A percentile compares a stretch with the other conserved stretches of the same genome.
These are phyloP conservation scores for Megamerina dolium DNA, from an alignment of 2,888 invertebrate genomes.

Conservation along the genomic window DNA sequence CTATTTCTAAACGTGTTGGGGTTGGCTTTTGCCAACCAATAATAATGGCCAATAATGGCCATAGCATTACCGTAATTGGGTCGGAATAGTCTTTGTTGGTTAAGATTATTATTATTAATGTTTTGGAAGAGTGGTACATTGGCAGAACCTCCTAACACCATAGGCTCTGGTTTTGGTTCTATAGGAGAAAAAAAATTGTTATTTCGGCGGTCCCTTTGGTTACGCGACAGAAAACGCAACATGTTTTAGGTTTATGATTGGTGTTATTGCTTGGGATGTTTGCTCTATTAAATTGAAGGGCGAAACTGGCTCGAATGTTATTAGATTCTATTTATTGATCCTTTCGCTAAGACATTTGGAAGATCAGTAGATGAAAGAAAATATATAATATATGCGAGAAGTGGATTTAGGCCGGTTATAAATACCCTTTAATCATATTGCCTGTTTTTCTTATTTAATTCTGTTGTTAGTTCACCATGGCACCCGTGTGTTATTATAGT, in stretches of 20 bases:
- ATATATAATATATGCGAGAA: slow-evolving; percentile 10
- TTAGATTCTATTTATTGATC: no score
- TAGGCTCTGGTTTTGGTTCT: not conserved
- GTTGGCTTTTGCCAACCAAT: not conserved
- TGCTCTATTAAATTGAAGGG: not conserved
- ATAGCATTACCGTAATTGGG: no score
- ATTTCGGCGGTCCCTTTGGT: not conserved
- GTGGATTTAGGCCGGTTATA: slow-evolving; percentile 12
- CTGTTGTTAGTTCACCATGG: slow-evolving; percentile 3
- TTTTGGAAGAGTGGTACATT: not conserved
- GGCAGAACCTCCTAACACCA: not conserved
- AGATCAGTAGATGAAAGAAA: no score
- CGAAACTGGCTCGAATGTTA: no score
- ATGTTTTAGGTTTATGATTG: not conserved
- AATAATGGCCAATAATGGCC: no score
- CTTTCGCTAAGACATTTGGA: slow-evolving; percentile 13
- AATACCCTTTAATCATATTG: slow-evolving; percentile 9
- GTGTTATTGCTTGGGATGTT: not conserved
- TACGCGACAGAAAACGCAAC: not conserved
- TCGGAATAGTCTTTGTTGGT: no score
- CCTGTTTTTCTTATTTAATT: slow-evolving; percentile 12
- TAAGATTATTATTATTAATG: no score
- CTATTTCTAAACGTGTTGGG: not conserved
- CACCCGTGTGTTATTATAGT: slow-evolving; percentile 11
- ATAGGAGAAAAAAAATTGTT: not conserved